Evolutionary conservation across 1,140 invertebrate species (phyloP).

Genomic region (Magallana gigas): DNA sequence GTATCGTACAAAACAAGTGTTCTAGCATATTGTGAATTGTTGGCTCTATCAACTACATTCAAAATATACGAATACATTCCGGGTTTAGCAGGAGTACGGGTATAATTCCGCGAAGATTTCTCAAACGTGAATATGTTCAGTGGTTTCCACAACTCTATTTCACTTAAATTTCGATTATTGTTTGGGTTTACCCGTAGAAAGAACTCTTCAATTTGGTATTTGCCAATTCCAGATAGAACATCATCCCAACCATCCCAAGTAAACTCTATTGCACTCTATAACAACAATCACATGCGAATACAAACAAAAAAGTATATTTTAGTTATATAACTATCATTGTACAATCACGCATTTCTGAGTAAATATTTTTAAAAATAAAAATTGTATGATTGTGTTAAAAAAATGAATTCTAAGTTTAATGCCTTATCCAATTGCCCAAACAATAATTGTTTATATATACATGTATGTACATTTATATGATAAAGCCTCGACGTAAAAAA

Average conservation of each 20-base stretch:
- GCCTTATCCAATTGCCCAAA: no score
- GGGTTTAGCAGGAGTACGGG: background rate
- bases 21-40: background rate
- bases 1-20: constrained; percentile 3
- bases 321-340: no score
- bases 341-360: no score
- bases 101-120: background rate
- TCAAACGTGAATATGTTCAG: background rate
- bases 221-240: background rate
- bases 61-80: constrained; percentile 17
- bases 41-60: background rate
- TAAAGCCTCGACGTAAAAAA: no score
- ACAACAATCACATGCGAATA: background rate
- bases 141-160: background rate
- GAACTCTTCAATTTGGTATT: background rate
- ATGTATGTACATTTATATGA: no score
- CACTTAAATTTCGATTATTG: background rate
- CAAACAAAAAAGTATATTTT: no score
- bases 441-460: no score
- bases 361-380: no score
- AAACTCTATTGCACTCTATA: background rate
- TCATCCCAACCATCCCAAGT: constrained; percentile 9
- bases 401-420: no score
- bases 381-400: no score
- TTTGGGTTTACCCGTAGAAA: background rate